Base-by-base conservation (phyloP, 2,797 vertebrate species). In the Chaetophractus vellerosus region DNA sequence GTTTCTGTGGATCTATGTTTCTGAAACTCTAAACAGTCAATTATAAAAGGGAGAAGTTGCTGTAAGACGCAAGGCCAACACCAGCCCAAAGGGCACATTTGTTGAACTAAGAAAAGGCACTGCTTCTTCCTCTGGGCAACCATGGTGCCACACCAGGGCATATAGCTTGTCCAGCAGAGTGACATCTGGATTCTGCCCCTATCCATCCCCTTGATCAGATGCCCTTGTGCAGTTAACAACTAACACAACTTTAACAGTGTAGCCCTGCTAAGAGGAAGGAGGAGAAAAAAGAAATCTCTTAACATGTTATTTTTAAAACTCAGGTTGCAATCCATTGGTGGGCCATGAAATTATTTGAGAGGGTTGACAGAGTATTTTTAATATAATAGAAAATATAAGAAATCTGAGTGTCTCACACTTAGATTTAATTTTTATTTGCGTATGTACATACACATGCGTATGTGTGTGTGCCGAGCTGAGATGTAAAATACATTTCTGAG, bases 401-500 rank as follows among this genome's bases (percentile, higher is more conserved):
- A 36, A 68, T 52, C 41, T 14, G 88, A 64, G 38, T 71, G 16
- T 2, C 14, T 82, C 64, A 68, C 2, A 21, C 21, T 71, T 80
- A 78, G 72, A 76, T 82, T 91, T 92, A 64, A 87, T 78, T 89
- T 75, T 88, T 79, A 84, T 33, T 85, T 14, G 0, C 45, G 36
- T 36, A 91, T 61, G 64, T 63, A 91, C 75, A 92, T 41, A 76
- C 38, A 10, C 45, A 45, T 48, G 28, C 10, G 50, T 14, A 79
- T 71, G 57, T 12, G 71, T 55, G 64, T 6, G 14, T 38, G 68
- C 15, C 79, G n/a, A n/a, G n/a, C 66, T 71, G 63, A 68, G 23
- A 95, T 33, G 4, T 41, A 72, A 91, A 68, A 75, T 91, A 19
- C 31, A 90, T 71, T 89, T 93, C 83, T 94, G 88, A 83, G 41